These are phyloP conservation scores for Aramus guarauna DNA, from an alignment of 2,113 vertebrate species.

Conservation along the genomic window DNA sequence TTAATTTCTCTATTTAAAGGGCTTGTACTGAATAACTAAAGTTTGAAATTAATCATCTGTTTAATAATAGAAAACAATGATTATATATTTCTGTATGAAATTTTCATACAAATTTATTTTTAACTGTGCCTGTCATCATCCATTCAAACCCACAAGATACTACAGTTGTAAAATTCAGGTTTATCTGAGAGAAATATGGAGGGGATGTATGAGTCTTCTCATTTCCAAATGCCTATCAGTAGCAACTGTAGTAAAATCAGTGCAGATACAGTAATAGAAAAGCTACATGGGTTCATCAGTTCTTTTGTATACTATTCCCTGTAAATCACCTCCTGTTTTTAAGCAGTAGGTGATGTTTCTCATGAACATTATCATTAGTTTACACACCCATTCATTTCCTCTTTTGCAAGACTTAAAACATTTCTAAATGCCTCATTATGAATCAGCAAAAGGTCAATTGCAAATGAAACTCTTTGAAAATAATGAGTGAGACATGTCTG, in stretches of 20 bases:
- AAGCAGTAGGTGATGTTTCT: not conserved
- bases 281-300: not conserved
- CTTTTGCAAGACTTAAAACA: not conserved
- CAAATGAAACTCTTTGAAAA: constrained; percentile 20
- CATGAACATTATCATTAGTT: not conserved
- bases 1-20: not conserved
- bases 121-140: not conserved
- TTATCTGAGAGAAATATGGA: not conserved
- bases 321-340: not conserved
- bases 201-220: accelerated
- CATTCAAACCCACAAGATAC: not conserved
- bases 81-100: not conserved
- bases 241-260: not conserved
- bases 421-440: constrained; percentile 27
- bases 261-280: not conserved
- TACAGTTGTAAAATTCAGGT: not conserved
- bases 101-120: not conserved
- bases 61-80: not conserved
- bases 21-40: not conserved
- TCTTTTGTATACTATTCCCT: not conserved
- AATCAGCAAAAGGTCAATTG: constrained; percentile 42
- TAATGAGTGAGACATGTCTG: not conserved
- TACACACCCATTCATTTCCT: not conserved
- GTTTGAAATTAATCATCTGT: not conserved
- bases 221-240: not conserved